Percentiles rank a stretch among this genome's conserved stretches.
Evolutionary conservation across 92 coral and sea anemone genomes (phyloP).

Genomic region (Desmophyllum pertusum): DNA sequence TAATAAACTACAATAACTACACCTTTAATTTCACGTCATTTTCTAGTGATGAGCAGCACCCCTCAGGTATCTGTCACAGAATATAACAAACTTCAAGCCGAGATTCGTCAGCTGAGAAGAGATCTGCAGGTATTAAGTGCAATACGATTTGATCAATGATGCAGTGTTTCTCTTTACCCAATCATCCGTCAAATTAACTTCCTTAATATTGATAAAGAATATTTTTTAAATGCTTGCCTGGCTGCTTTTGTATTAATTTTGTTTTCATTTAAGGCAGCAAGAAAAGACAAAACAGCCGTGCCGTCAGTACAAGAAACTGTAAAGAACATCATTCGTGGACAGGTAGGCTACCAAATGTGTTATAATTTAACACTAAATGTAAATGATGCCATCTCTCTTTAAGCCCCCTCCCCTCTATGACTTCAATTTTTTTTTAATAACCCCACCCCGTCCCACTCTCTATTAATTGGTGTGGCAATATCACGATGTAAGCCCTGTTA

Average conservation of each 20-base stretch:
- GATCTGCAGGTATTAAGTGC: conserved; percentile 60
- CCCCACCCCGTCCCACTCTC: too few species aligned
- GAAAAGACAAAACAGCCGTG: conserved; percentile 56
- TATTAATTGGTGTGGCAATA: too few species aligned
- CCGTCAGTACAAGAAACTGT: conserved; percentile 76
- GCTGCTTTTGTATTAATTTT: background rate
- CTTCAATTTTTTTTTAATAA: too few species aligned
- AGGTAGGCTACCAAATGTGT: conserved; percentile 47
- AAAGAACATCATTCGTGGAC: conserved; percentile 73
- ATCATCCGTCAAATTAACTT: background rate
- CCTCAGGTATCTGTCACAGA: conserved; percentile 73
- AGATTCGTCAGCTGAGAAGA: conserved; percentile 63
- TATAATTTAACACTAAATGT: background rate
- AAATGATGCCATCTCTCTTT: too few species aligned
- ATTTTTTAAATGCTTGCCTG: too few species aligned
- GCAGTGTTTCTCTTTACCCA: background rate
- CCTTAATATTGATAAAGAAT: background rate
- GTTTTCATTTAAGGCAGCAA: conserved; percentile 56
- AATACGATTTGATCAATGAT: background rate
- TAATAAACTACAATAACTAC: background rate
- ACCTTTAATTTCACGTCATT: background rate
- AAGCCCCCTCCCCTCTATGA: too few species aligned
- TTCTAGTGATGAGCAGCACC: conserved; percentile 46
- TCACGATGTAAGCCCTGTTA: background rate
- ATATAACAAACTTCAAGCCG: conserved; percentile 73